Evolutionary conservation across 2,797 vertebrate genomes (phyloP).

Genomic region (Pampus argenteus): DNA sequence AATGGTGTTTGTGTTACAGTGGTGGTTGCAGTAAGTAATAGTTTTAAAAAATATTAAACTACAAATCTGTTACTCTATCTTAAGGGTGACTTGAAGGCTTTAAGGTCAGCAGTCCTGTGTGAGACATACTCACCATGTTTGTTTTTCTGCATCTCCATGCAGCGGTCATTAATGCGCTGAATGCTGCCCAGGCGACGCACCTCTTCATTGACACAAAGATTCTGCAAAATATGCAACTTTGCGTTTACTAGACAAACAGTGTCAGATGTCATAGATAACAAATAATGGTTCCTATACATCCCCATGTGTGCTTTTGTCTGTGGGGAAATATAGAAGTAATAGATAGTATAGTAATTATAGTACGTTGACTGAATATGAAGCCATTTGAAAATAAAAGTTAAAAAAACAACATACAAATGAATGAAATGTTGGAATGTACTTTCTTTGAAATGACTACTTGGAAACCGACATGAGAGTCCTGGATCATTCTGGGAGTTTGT

Average conservation of each 20-base stretch:
- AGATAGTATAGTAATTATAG: too few species aligned
- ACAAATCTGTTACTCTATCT: background rate
- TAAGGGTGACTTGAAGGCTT: background rate
- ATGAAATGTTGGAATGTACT: background rate
- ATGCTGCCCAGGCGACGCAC: conserved; percentile 87
- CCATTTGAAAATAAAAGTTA: background rate
- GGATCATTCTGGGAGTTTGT: background rate
- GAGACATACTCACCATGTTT: conserved; percentile 85
- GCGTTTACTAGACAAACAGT: background rate
- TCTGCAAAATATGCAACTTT: conserved; percentile 79
- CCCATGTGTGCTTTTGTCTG: too few species aligned
- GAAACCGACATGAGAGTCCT: background rate
- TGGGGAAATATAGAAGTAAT: too few species aligned
- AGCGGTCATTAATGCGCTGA: conserved; percentile 95
- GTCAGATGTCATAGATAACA: background rate
- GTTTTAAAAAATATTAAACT: background rate
- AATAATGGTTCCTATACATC: background rate
- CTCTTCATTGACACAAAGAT: conserved; percentile 93
- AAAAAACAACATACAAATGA: background rate
- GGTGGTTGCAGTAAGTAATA: background rate
- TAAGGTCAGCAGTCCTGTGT: background rate
- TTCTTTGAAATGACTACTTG: background rate
- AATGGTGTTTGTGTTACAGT: background rate
- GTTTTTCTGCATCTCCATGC: conserved; percentile 96
- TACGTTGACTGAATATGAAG: too few species aligned